A percentile compares a stretch with the other conserved stretches of the same genome.
These are phyloP conservation scores for Mobula birostris DNA, from an alignment of 2,113 vertebrate genomes.

Conservation along the genomic window DNA sequence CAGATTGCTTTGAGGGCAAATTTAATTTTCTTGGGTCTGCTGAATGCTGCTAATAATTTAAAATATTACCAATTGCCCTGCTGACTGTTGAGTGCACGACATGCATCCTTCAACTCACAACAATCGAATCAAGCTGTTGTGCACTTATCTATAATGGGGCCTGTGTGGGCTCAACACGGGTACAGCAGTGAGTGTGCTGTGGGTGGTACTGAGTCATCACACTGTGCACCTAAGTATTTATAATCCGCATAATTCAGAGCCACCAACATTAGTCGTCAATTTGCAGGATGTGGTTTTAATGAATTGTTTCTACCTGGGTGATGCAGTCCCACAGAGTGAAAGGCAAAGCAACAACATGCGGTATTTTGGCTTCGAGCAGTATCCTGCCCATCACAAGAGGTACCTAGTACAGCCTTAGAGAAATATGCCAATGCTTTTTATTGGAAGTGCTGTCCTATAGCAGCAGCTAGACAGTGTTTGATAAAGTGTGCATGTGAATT, in stretches of 20 bases:
- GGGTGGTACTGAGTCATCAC: slow-evolving; percentile 17
- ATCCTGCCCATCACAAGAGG: background rate
- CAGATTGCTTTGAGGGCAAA: background rate
- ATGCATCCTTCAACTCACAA: slow-evolving; percentile 4
- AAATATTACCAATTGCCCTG: slow-evolving; percentile 11
- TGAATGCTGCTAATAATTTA: background rate
- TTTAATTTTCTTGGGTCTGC: background rate
- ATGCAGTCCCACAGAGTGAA: background rate
- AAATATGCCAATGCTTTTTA: background rate
- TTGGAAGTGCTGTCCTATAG: too few species aligned
- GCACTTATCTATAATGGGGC: background rate
- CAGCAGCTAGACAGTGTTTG: background rate
- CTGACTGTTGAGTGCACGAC: background rate
- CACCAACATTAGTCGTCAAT: background rate
- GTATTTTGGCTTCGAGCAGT: background rate
- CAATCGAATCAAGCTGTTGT: background rate
- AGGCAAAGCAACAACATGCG: background rate
- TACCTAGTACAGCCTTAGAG: background rate
- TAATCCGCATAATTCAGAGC: background rate
- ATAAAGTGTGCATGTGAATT: background rate
- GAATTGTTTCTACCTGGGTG: slow-evolving; percentile 16
- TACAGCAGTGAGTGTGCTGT: slow-evolving; percentile 18
- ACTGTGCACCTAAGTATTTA: too few species aligned
- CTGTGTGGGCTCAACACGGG: background rate
- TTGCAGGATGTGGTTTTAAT: background rate